A percentile compares a stretch with the other conserved stretches of the same genome.
phyloP scores from a whole-genome alignment of 2,888 invertebrate species.

The Trachelus troglodyta region DNA sequence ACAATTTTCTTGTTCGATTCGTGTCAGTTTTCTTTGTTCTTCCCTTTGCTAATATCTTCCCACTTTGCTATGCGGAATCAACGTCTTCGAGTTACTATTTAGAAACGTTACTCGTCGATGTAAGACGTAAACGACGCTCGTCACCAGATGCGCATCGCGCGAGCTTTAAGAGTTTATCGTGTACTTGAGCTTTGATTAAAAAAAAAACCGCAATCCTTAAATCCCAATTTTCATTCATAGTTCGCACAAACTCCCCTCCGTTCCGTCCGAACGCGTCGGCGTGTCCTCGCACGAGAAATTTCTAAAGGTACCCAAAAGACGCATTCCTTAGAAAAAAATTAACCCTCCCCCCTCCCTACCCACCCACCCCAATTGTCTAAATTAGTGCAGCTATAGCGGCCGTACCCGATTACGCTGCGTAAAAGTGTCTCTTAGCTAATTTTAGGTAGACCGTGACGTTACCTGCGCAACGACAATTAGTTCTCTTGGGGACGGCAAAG shows the following conservation, averaged over 20 bases:
- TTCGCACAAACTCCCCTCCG: neutral
- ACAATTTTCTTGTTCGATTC: conserved; percentile 16
- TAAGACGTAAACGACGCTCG: neutral
- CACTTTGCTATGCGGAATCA: conserved; percentile 34
- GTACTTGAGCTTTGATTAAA: neutral
- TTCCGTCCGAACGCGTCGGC: neutral
- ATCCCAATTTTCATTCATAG: neutral
- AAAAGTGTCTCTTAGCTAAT: conserved; percentile 32
- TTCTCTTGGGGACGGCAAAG: conserved; percentile 61
- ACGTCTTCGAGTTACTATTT: conserved; percentile 46
- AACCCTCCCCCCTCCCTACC: neutral
- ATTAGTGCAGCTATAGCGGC: neutral
- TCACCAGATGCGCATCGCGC: neutral
- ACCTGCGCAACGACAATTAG: conserved; percentile 42
- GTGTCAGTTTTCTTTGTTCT: neutral
- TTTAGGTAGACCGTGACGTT: conserved; percentile 37
- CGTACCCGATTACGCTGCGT: conserved; percentile 16
- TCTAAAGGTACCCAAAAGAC: conserved; percentile 49
- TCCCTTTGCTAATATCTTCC: conserved; percentile 24
- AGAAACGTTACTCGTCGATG: conserved; percentile 34
- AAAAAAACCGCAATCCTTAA: neutral
- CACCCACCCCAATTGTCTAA: neutral
- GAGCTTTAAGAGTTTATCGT: neutral
- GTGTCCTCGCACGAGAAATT: conserved; percentile 25
- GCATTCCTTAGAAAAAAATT: conserved; percentile 25